Evolutionary conservation across 2,888 invertebrate genomes (phyloP), one percentile per base, ranked within the genome.

Genomic region (Lithophane leautieri): DNA sequence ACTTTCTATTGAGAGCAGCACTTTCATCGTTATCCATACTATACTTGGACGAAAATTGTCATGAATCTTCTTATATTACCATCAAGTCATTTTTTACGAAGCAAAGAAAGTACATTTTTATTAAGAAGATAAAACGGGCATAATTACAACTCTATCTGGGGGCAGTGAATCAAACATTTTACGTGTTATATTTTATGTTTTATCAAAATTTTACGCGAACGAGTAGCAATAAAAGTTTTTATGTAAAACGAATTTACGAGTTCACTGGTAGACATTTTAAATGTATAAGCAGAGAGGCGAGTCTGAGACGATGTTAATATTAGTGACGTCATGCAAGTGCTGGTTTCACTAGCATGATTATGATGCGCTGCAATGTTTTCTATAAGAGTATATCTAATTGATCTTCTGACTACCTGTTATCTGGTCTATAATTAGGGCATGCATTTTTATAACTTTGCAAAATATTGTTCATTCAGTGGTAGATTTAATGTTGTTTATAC

Each of bases 101-200:
- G 69, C 54, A 22, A 74, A 81, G 78, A 82, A 82, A 78, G 82
- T 70, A 83, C 44, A 85, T 73, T 83, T 83, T 83, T 83, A 83
- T 83, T 78, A 78, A 63, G 75, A 68, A 72, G 62, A 83, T 86
- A 85, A 86, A 88, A 80, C 82, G 14, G 22, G 63, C 67, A 84
- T 88, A 87, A 87, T 87, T 88, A 88, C 86, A 85, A 83, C 78
- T 83, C 76, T 87, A 86, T 87, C 83, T 82, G 54, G 50, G 79
- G 78, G 83, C 88, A 88, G 74, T 88, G 79, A 87, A 87, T 88
- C 88, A 88, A 88, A 85, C 73, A 75, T 86, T 84, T 87, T 84
- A 87, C 75, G 84, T 76, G 78, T 76, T 84, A 79, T 80, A 82
- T 86, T 88, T 87, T 88, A 87, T 82, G 83, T 88, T 88, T 88